Base-by-base conservation (phyloP, 1,140 invertebrate species). In the Thaumetopoea pityocampa region DNA sequence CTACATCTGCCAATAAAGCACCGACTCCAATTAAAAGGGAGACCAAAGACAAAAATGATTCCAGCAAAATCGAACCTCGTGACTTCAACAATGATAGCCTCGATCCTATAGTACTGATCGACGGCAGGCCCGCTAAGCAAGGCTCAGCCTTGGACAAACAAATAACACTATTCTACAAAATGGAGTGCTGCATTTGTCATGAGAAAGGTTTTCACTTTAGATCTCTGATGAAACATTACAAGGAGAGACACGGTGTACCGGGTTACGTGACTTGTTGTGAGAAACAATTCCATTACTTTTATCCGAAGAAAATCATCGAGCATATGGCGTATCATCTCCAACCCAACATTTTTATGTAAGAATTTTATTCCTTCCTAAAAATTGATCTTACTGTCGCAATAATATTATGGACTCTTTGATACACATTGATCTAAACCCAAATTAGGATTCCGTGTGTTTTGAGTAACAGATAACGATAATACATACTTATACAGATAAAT, bases 151-250 rank as follows among this genome's bases (percentile, higher is more conserved):
- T 84, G 26, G 77, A 84, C 28, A 74, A 58, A 42, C 80, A 84
- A 59, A 77, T 84, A 36, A 72, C 71, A 2, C 46, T 82, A 3
- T 84, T 84, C 47, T 84, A 84, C 42, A 77, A 79, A 59, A 84
- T 84, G 80, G 76, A 82, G 56, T 84, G 80, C 35, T 76, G 73
- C 34, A 80, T 84, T 37, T 84, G 80, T 29, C 77, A 84, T 45
- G 68, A 73, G 30, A 64, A 53, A 16, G 69, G 62, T 12, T 80
- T 82, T 37, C 48, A 82, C 37, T 82, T 76, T 30, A 67, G 67
- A 32, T 77, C 76, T 3, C 46, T 84, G 24, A 82, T 84, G 78
- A 77, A 67, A 55, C 80, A 84, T 48, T 84, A 84, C 47, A 81
- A 78, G 53, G 77, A 84, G 2, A 53, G 77, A 19, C 80, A 84